phyloP scores from a whole-genome alignment of 2,797 vertebrate genomes.

The Monodelphis domestica region DNA sequence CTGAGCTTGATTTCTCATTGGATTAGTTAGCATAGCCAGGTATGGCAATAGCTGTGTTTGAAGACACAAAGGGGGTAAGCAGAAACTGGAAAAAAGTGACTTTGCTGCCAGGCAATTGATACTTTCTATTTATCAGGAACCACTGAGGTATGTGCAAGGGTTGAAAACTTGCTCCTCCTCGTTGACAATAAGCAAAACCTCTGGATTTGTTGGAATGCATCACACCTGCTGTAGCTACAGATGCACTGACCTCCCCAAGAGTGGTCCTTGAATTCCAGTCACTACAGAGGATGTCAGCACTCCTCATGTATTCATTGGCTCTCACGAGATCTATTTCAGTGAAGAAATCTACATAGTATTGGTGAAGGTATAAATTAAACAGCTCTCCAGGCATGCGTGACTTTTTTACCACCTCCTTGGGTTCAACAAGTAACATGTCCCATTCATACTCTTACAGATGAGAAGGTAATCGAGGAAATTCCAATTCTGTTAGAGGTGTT shows the following conservation, averaged over 20 bases:
- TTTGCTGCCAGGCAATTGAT: slow-evolving; percentile 92
- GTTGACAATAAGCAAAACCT: slow-evolving; percentile 85
- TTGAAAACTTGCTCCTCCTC: slow-evolving; percentile 89
- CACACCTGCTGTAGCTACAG: too few relatives aligned
- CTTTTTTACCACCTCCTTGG: slow-evolving; percentile 92
- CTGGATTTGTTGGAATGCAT: too few relatives aligned
- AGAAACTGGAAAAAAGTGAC: slow-evolving; percentile 93
- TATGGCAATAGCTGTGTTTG: slow-evolving; percentile 95
- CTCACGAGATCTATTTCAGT: too few relatives aligned
- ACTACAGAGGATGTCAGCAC: too few relatives aligned
- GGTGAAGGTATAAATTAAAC: too few relatives aligned
- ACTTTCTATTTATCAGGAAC: slow-evolving; percentile 94
- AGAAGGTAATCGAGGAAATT: slow-evolving; percentile 85
- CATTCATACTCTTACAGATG: slow-evolving; percentile 90
- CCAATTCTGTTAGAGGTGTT: slow-evolving; percentile 80
- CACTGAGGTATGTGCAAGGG: slow-evolving; percentile 97
- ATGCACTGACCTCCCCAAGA: too few relatives aligned
- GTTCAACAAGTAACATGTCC: slow-evolving; percentile 89
- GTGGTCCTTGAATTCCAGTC: too few relatives aligned
- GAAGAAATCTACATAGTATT: too few relatives aligned
- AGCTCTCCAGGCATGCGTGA: too few relatives aligned
- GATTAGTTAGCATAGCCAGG: slow-evolving; percentile 91
- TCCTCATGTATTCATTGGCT: too few relatives aligned
- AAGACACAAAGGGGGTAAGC: slow-evolving; percentile 89
- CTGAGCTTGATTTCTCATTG: slow-evolving; percentile 95